Evolutionary conservation across 2,888 invertebrate species (phyloP).

Genomic region (Noctua janthe): DNA sequence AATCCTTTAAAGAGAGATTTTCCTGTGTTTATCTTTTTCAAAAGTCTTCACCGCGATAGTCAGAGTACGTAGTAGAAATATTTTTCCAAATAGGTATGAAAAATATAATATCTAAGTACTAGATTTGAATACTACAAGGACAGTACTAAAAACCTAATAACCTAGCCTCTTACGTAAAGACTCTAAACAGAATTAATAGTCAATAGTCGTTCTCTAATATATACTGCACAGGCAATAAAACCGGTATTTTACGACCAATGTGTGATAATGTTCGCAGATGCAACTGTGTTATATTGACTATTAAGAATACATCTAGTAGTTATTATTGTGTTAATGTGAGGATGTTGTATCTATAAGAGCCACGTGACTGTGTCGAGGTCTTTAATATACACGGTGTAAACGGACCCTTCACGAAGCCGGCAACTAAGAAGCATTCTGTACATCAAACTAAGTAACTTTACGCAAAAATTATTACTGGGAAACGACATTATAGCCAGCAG

Average conservation of each 20-base stretch:
- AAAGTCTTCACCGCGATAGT: not conserved
- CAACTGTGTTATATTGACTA: not conserved
- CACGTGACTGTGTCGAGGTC: too few species aligned
- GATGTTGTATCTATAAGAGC: too few species aligned
- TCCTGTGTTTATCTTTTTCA: not conserved
- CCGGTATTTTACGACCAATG: conserved; percentile 27
- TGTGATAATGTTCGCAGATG: conserved; percentile 35
- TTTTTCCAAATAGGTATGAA: not conserved
- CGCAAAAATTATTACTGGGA: too few species aligned
- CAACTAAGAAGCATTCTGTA: too few species aligned
- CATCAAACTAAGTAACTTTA: too few species aligned
- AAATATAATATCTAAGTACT: not conserved
- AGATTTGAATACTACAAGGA: not conserved
- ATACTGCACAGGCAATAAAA: conserved; percentile 16
- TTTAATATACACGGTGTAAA: too few species aligned
- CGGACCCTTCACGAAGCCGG: too few species aligned
- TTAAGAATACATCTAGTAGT: conserved; percentile 20
- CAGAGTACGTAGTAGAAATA: not conserved
- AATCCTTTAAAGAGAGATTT: not conserved
- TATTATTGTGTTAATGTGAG: not conserved
- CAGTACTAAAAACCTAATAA: not conserved
- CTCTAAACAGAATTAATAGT: conserved; percentile 33
- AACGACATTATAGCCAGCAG: too few species aligned
- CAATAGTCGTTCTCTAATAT: conserved; percentile 11
- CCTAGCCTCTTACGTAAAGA: conserved; percentile 1